Evolutionary conservation across 1,140 invertebrate species (phyloP).

Genomic region (Saccostrea glomerata): DNA sequence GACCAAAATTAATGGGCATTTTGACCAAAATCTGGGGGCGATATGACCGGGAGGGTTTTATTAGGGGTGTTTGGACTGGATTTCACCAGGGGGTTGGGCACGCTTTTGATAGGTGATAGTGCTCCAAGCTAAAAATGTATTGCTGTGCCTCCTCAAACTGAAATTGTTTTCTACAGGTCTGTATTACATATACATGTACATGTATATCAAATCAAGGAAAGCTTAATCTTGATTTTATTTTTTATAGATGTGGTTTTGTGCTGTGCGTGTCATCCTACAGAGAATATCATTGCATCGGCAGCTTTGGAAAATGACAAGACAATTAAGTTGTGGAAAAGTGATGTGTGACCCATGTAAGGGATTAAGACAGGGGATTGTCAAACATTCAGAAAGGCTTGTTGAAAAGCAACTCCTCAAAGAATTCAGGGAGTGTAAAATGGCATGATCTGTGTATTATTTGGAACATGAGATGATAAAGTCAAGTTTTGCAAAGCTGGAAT

Average conservation of each 20-base stretch:
- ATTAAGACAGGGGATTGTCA: neutral
- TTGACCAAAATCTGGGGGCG: too few species aligned
- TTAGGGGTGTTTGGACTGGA: too few species aligned
- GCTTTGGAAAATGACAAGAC: conserved; percentile 99
- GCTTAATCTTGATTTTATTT: conserved; percentile 33
- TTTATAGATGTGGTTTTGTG: conserved; percentile 95
- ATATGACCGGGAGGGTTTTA: too few species aligned
- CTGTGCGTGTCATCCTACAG: conserved; percentile 98
- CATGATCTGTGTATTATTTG: neutral
- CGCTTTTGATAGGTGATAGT: too few species aligned
- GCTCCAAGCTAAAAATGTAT: too few species aligned
- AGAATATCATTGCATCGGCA: conserved; percentile 99
- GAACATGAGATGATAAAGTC: neutral
- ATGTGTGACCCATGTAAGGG: conserved; percentile 82
- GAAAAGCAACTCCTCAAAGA: neutral
- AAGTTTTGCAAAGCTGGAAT: neutral
- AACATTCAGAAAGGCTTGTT: neutral
- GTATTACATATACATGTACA: neutral
- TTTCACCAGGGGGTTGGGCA: too few species aligned
- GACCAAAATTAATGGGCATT: too few species aligned
- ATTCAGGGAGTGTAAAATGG: neutral
- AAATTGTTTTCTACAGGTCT: too few species aligned
- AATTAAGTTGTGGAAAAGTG: conserved; percentile 99
- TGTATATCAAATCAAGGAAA: neutral
- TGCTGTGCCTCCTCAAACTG: too few species aligned